These are phyloP conservation scores for Falcunculus frontatus DNA, from an alignment of 2,113 vertebrate species.

Conservation along the genomic window DNA sequence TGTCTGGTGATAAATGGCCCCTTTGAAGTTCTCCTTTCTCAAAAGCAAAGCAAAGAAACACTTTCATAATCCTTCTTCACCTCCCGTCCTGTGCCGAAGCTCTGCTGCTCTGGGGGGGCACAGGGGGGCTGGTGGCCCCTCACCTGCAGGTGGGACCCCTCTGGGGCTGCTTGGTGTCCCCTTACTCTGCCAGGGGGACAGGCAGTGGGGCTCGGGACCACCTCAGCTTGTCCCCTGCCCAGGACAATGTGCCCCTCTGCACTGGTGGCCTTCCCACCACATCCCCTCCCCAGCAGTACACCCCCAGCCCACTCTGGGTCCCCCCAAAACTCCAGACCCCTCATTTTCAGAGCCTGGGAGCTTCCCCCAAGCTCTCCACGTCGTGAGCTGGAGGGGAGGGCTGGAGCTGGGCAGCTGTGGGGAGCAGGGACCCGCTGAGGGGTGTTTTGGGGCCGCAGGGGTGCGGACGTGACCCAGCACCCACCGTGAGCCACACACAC, in stretches of 20 bases:
- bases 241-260: rapidly evolving
- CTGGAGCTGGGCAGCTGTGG: rapidly evolving
- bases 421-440: not conserved
- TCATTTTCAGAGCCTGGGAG: not conserved
- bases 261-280: rapidly evolving
- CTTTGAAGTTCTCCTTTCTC: conserved; percentile 61
- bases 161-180: not conserved
- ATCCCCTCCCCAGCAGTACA: rapidly evolving
- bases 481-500: not conserved
- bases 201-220: rapidly evolving
- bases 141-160: not conserved
- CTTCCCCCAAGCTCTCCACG: not conserved
- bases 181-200: not conserved
- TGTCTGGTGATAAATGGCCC: conserved; percentile 40
- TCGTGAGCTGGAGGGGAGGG: rapidly evolving
- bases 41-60: conserved; percentile 59
- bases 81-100: not conserved
- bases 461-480: not conserved
- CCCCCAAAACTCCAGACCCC: not conserved
- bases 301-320: not conserved
- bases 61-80: conserved; percentile 27
- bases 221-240: not conserved
- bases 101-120: not conserved
- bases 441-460: not conserved
- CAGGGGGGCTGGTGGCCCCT: not conserved